These are phyloP conservation scores for Catostylus mosaicus DNA, from an alignment of 30 jellyfish, hydroid and myxozoan species.

Conservation along the genomic window DNA sequence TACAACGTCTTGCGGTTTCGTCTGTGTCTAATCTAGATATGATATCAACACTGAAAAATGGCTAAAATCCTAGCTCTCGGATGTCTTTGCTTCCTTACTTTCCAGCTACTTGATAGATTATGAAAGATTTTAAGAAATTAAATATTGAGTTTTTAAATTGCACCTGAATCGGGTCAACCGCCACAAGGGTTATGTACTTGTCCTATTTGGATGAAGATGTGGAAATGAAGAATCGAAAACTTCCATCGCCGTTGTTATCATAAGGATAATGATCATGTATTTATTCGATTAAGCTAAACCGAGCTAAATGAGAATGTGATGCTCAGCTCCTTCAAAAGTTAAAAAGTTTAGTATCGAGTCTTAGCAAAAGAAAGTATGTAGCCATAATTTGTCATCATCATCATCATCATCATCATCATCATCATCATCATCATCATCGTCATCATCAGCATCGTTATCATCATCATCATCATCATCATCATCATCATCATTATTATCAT, in stretches of 20 bases:
- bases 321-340: too few species aligned
- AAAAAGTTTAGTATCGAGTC: too few species aligned
- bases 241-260: too few species aligned
- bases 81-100: conserved; percentile 3
- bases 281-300: too few species aligned
- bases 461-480: neutral
- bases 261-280: too few species aligned
- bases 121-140: neutral
- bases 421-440: neutral
- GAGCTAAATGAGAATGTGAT: too few species aligned
- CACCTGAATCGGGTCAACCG: neutral
- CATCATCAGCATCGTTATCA: neutral
- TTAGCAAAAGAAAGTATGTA: too few species aligned
- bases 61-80: conserved; percentile 8
- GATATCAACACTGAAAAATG: conserved; percentile 12
- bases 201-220: too few species aligned
- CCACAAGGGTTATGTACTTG: neutral
- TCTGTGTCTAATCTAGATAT: conserved; percentile 42
- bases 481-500: neutral
- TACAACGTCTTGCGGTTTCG: conserved; percentile 45
- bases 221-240: too few species aligned
- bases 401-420: neutral
- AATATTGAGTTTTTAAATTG: neutral
- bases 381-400: too few species aligned
- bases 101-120: neutral